phyloP scores from a whole-genome alignment of 2,113 vertebrate species.

The Dasyprocta punctata region DNA sequence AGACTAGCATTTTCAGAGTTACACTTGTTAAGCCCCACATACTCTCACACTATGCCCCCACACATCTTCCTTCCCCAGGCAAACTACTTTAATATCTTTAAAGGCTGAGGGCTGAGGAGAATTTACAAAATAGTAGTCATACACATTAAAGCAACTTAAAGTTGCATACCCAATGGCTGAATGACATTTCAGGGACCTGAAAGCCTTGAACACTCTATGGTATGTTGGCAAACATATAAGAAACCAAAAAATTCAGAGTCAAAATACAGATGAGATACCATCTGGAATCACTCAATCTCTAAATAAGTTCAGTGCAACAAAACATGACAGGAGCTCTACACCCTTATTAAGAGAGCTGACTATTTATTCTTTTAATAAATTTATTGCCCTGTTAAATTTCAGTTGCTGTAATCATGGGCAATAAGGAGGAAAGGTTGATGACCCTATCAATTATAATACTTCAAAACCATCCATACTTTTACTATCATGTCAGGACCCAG shows the following conservation, averaged over 20 bases:
- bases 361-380: constrained; percentile 55
- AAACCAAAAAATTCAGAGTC: constrained; percentile 14
- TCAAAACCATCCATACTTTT: constrained; percentile 41
- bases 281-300: constrained; percentile 53
- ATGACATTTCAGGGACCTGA: neutral
- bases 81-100: neutral
- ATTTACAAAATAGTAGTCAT: neutral
- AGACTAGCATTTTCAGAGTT: constrained; percentile 21
- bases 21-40: neutral
- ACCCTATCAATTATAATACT: neutral
- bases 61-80: neutral
- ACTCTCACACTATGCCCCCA: neutral
- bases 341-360: constrained; percentile 20
- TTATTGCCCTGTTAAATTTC: constrained; percentile 32
- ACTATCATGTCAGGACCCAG: neutral
- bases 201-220: constrained; percentile 6
- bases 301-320: constrained; percentile 36
- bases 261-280: neutral
- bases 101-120: neutral
- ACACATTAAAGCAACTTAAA: neutral
- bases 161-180: neutral
- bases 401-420: neutral
- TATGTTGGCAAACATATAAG: neutral
- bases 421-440: constrained; percentile 21
- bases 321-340: constrained; percentile 14